Base-by-base conservation (phyloP, 2,888 invertebrate species). In the Agelastica alni region DNA sequence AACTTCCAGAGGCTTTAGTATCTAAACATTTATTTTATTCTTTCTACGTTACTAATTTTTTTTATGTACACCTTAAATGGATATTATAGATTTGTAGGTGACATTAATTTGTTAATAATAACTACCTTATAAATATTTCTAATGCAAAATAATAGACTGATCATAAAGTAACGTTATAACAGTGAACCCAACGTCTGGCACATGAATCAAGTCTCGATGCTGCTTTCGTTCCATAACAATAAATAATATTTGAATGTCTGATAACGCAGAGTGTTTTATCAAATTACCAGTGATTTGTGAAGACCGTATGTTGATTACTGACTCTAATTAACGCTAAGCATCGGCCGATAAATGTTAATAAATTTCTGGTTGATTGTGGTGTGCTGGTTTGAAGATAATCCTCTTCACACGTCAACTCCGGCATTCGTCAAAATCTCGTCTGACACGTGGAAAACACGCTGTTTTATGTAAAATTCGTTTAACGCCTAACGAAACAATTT, bases 321-420 rank as follows among this genome's bases (percentile, higher is more conserved):
- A 36, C 12, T 34, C 42, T 51, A 54, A 54, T 58, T 54, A 58
- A 48, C 51, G 53, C 44, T 54, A 44, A 53, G 53, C 47, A 48
- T 49, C 43, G 26, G 13, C 32, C 41, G 41, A 59, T 55, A 48
- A 51, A 47, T 32, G 56, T 39, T 44, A 30, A 51, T 54, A 59
- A 59, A 59, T 54, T 56, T 48, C 9, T 26, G 10, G 30, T 32
- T 57, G 57, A 59, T 59, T 54, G 54, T 49, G 49, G 59, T 52
- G 48, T 53, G 49, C 36, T 54, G 56, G 49, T 60, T 53, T 53
- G 56, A 55, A 54, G 62, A 53, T 62, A 51, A 59, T 54, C 54
- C 58, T 64, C 60, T 63, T 63, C 61, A 55, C 56, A 47, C 56
- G 52, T 52, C 58, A 54, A 18, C 59, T 54, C 22, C 7, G 34